A percentile compares a stretch with the other conserved stretches of the same genome.
phyloP scores from a whole-genome alignment of 2,113 vertebrate genomes.

The Chamaea fasciata region DNA sequence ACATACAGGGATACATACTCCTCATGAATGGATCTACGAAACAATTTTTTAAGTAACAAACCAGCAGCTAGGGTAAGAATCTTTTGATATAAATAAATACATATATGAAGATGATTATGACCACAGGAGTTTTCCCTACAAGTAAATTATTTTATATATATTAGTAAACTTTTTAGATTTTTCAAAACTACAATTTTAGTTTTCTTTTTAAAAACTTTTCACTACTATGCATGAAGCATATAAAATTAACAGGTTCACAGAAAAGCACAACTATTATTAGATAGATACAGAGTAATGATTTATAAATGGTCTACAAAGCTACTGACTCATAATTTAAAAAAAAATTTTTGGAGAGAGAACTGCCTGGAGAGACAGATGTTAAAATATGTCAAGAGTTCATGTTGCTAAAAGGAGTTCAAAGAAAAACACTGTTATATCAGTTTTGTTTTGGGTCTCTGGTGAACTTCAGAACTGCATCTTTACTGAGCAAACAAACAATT shows the following conservation, averaged over 20 bases:
- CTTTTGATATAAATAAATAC: conserved; percentile 40
- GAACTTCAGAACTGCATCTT: conserved; percentile 62
- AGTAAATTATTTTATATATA: conserved; percentile 26
- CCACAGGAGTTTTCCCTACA: conserved; percentile 40
- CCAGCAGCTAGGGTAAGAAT: conserved; percentile 28
- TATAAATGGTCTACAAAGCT: conserved; percentile 48
- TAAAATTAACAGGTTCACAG: conserved; percentile 30
- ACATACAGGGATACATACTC: conserved; percentile 42
- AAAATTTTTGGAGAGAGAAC: conserved; percentile 52
- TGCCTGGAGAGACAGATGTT: conserved; percentile 57
- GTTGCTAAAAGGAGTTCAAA: conserved; percentile 60
- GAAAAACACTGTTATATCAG: conserved; percentile 60
- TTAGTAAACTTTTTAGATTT: conserved; percentile 55
- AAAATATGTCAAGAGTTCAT: conserved; percentile 58
- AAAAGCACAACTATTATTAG: conserved; percentile 51
- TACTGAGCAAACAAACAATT: conserved; percentile 66
- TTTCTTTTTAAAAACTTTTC: conserved; percentile 50
- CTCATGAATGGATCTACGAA: conserved; percentile 50
- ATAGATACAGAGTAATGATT: conserved; percentile 46
- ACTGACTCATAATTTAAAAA: conserved; percentile 44
- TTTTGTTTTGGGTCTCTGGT: conserved; percentile 57
- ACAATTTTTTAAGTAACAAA: conserved; percentile 53
- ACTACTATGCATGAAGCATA: conserved; percentile 58
- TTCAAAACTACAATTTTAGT: conserved; percentile 41
- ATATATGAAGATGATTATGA: conserved; percentile 58